Evolutionary conservation across 2,797 vertebrate genomes (phyloP), one percentile per base, ranked within the genome.

Genomic region (Ctenopoma multispine): DNA sequence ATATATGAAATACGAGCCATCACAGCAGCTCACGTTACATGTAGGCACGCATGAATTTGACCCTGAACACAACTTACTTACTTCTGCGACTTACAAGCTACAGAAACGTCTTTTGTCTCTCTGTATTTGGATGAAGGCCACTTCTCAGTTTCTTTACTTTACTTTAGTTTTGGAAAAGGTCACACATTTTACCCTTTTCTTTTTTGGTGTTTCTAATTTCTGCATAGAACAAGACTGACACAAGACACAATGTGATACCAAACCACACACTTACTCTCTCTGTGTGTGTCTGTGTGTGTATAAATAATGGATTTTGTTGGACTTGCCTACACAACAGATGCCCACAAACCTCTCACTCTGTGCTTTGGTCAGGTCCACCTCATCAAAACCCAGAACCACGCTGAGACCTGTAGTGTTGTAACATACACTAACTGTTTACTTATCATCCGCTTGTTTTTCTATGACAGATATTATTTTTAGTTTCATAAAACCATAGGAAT

Each of bases 291-390:
- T 23, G 23, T 50, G 48, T 69, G 55, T n/a, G 27, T 40, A 21
- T 60, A 41, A 15, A 43, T 18, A 43, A 17, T 43, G 41, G 15
- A 43, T 17, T 43, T 65, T 56, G 54, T 64, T 64, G 59, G 63
- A 64, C 54, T 56, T 55, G 64, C 69, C 69, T 57, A 73, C 69
- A 43, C 41, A 43, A 66, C 62, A 63, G 56, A 81, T 67, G 71
- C 58, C 75, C 70, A 73, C 65, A 74, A 76, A 79, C 51, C 47
- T 47, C 60, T 51, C 58, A 71, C 71, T 71, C 38, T 57, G 50
- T 73, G 79, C 72, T 72, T 59, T 75, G 58, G 51, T 78, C 63
- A 63, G 56, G 71, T 78, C 70, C 75, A 58, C 49, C 58, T 68
- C 63, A 58, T 75, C 38, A 13, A 64, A 64, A 49, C 60, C 55